These are phyloP conservation scores for Beroe forskalii DNA, from an alignment of 37 sponge, comb jelly and placozoan species.

Conservation along the genomic window DNA sequence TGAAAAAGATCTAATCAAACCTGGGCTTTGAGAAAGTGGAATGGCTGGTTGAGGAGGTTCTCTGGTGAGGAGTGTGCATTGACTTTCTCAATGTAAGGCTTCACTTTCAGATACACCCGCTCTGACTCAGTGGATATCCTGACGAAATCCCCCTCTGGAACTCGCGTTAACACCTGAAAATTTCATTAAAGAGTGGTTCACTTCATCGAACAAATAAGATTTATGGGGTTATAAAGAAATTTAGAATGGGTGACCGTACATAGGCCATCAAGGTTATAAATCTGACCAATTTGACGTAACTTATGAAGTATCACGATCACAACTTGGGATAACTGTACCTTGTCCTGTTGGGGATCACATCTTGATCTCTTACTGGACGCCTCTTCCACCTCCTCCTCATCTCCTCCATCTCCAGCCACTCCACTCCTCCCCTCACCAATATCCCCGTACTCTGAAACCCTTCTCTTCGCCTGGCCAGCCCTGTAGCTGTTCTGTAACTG, in stretches of 20 bases:
- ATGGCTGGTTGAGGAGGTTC: not conserved
- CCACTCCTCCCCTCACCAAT: no score
- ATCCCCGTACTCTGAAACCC: not conserved
- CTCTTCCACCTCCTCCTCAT: not conserved
- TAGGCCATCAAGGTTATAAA: no score
- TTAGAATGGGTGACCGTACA: no score
- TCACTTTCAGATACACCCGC: constrained; percentile 23
- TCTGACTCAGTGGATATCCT: not conserved
- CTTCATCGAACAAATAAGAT: no score
- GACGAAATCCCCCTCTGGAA: constrained; percentile 50
- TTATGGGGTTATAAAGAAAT: no score
- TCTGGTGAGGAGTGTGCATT: not conserved
- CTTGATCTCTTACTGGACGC: constrained; percentile 1
- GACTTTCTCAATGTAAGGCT: not conserved
- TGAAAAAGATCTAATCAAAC: no score
- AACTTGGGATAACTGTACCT: no score
- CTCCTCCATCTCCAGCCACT: not conserved
- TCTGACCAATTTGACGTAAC: no score
- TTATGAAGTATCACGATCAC: no score
- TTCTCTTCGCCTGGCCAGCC: not conserved
- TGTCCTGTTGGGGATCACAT: constrained; percentile 9
- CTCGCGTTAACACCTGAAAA: constrained; percentile 23
- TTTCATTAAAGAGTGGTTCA: no score
- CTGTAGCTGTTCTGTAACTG: constrained; percentile 25
- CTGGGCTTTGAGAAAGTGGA: constrained; percentile 51